phyloP scores from a whole-genome alignment of 2,888 invertebrate species.

The Plebejus anna region DNA sequence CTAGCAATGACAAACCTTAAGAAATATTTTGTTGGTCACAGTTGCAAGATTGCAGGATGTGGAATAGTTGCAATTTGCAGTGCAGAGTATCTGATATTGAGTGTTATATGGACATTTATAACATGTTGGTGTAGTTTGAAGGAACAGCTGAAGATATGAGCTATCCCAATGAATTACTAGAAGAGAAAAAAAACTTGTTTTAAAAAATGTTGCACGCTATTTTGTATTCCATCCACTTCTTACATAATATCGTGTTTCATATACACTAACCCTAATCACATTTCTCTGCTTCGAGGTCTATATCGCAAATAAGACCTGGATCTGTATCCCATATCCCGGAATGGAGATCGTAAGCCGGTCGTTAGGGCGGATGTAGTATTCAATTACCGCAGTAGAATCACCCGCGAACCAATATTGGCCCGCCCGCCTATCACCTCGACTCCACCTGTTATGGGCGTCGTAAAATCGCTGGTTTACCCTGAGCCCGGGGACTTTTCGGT shows the following conservation, averaged over 20 bases:
- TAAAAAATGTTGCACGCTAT: too few species aligned
- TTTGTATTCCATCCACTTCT: not conserved
- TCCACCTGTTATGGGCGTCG: slow-evolving; percentile 42
- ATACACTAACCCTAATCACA: not conserved
- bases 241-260: not conserved
- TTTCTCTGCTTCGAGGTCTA: not conserved
- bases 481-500: slow-evolving; percentile 38
- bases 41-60: too few species aligned
- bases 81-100: too few species aligned
- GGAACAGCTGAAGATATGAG: too few species aligned
- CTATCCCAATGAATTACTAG: too few species aligned
- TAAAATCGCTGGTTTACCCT: slow-evolving; percentile 50
- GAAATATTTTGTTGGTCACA: too few species aligned
- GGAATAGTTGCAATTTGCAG: too few species aligned
- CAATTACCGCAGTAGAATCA: slow-evolving; percentile 41
- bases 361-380: slow-evolving; percentile 39
- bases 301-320: slow-evolving; percentile 24
- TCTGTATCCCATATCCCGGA: slow-evolving; percentile 26
- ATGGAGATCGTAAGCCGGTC: slow-evolving; percentile 25
- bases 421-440: slow-evolving; percentile 39
- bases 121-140: too few species aligned
- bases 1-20: too few species aligned
- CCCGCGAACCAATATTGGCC: slow-evolving; percentile 40
- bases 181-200: too few species aligned
- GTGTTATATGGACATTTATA: too few species aligned